Evolutionary conservation across 2,797 vertebrate species (phyloP).

Genomic region (Tokudaia muenninki): DNA sequence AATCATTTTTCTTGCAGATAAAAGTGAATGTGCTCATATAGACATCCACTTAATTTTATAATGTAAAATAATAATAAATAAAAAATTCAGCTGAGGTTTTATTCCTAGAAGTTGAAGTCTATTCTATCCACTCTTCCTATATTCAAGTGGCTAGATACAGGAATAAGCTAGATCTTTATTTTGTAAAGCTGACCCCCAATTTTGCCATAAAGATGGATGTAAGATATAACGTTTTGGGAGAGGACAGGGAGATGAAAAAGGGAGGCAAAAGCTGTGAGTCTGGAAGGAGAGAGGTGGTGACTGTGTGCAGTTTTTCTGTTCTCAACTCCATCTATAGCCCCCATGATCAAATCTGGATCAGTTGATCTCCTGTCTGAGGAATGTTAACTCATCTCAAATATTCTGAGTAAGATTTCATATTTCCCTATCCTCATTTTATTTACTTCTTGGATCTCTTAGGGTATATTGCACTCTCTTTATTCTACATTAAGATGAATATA

Average conservation of each 20-base stretch:
- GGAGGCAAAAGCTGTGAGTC: not conserved
- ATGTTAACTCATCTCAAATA: not conserved
- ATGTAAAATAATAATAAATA: not conserved
- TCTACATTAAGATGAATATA: not conserved
- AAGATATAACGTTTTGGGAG: not conserved
- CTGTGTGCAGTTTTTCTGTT: not conserved
- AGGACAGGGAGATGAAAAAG: not conserved
- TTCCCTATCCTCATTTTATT: not conserved
- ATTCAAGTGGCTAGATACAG: not conserved
- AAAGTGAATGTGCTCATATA: not conserved
- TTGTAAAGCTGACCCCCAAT: not conserved
- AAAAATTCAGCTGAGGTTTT: not conserved
- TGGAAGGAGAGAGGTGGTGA: not conserved
- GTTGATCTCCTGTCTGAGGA: not conserved
- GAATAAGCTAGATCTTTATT: not conserved
- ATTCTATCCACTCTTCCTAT: not conserved
- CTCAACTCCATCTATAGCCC: not conserved
- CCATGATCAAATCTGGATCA: not conserved
- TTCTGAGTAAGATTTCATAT: not conserved
- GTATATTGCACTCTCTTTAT: not conserved
- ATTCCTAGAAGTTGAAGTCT: not conserved
- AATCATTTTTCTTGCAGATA: not conserved
- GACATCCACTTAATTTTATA: not conserved
- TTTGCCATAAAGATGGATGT: not conserved
- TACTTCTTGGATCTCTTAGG: not conserved